These are phyloP conservation scores for Norana najaformis DNA, from an alignment of 2,888 invertebrate genomes.

Conservation along the genomic window DNA sequence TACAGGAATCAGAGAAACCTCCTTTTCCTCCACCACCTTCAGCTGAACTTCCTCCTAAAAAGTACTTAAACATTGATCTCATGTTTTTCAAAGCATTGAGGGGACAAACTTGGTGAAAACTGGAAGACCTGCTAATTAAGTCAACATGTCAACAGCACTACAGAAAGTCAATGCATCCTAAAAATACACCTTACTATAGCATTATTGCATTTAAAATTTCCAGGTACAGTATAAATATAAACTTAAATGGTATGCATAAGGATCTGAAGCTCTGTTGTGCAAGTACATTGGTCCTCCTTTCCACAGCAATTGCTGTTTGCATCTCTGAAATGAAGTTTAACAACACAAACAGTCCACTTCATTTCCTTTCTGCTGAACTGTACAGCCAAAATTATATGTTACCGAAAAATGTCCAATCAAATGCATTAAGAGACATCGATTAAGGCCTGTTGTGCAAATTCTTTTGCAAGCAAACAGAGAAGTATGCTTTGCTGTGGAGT, in stretches of 20 bases:
- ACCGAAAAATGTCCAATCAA: not conserved
- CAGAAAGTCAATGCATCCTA: not conserved
- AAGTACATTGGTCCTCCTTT: not conserved
- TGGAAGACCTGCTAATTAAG: not conserved
- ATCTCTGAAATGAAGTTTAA: not conserved
- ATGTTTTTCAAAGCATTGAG: not conserved
- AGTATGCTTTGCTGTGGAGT: not conserved
- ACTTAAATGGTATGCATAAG: no score
- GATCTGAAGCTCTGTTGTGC: not conserved
- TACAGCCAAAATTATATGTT: not conserved
- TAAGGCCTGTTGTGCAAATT: not conserved
- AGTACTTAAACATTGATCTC: no score
- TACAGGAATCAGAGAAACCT: not conserved
- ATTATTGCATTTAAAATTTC: not conserved
- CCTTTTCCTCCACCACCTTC: not conserved
- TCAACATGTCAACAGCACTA: not conserved
- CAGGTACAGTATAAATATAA: no score
- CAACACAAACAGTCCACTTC: not conserved
- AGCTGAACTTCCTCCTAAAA: not conserved
- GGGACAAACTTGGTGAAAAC: not conserved
- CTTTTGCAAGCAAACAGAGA: not conserved
- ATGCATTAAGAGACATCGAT: not conserved
- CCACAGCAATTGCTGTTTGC: not conserved
- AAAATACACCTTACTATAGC: not conserved
- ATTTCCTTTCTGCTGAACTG: not conserved